phyloP scores from a whole-genome alignment of 2,797 vertebrate species.

The Eulemur coronatus region DNA sequence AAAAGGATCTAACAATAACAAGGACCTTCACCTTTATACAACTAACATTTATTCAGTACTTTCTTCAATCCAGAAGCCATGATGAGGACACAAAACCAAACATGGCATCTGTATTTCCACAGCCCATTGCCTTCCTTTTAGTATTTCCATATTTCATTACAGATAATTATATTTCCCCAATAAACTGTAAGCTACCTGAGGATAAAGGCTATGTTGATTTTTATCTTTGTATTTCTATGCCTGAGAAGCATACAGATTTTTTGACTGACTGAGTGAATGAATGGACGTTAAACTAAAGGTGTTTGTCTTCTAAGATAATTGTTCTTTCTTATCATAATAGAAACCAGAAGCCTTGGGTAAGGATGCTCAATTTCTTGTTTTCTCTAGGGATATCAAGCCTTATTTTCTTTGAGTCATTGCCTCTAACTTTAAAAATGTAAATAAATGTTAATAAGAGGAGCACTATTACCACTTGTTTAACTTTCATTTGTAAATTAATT shows the following conservation, averaged over 20 bases:
- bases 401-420: neutral
- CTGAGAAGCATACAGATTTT: neutral
- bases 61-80: neutral
- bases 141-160: neutral
- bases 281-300: neutral
- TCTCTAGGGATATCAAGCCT: neutral
- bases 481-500: neutral
- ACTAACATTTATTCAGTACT: neutral
- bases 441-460: neutral
- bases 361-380: neutral
- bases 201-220: neutral
- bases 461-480: neutral
- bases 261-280: neutral
- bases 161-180: neutral
- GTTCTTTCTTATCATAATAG: neutral
- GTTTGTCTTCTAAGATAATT: neutral
- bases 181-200: neutral
- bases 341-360: neutral
- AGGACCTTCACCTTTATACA: neutral
- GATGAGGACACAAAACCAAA: neutral
- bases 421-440: neutral
- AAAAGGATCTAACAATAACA: neutral
- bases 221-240: neutral
- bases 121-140: neutral
- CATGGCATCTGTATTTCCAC: neutral